Evolutionary conservation across 2,797 vertebrate genomes (phyloP).

Genomic region (Acropternis orthonyx): DNA sequence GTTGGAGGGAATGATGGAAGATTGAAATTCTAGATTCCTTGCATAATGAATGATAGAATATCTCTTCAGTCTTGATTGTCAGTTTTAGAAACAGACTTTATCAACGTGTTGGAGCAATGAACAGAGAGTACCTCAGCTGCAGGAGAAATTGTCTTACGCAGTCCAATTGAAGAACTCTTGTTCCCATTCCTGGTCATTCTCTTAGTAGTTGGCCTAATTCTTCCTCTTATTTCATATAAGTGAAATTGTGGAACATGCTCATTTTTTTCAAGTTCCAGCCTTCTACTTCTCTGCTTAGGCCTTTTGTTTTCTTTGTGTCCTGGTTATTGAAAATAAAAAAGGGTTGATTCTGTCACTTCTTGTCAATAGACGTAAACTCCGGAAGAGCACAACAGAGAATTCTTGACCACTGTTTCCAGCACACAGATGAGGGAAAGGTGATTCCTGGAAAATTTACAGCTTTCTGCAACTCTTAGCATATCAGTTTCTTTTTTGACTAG

Average conservation of each 20-base stretch:
- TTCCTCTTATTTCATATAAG: not conserved
- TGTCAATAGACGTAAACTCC: not conserved
- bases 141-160: not conserved
- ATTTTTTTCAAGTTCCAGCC: not conserved
- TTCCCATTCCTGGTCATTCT: not conserved
- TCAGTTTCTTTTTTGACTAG: not conserved
- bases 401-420: not conserved
- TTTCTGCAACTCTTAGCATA: not conserved
- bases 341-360: not conserved
- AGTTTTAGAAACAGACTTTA: not conserved
- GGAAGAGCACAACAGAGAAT: not conserved
- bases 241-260: not conserved
- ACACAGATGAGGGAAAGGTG: not conserved
- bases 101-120: not conserved
- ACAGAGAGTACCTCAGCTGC: not conserved
- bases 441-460: not conserved
- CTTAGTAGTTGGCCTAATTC: not conserved
- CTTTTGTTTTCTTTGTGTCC: not conserved
- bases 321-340: not conserved
- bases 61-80: not conserved
- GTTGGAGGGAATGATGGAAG: not conserved
- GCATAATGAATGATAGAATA: not conserved
- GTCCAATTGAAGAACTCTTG: not conserved
- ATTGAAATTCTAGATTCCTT: not conserved
- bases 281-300: not conserved